Evolutionary conservation across 2,888 invertebrate species (phyloP).

Genomic region (Heteromurus nitidus): DNA sequence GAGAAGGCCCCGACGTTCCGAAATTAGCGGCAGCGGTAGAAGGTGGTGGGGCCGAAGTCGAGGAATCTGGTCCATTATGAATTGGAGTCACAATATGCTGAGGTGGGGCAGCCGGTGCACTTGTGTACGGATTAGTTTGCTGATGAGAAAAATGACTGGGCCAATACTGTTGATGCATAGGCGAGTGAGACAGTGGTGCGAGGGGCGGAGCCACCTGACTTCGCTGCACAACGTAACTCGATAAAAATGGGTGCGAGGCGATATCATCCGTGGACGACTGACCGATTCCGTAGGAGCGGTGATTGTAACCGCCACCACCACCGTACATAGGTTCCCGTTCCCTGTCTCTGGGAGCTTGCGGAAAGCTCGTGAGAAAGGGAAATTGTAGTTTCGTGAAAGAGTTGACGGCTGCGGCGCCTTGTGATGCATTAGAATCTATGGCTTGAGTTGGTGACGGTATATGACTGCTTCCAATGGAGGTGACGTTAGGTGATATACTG

Average conservation of each 20-base stretch:
- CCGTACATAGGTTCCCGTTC: neutral
- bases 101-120: conserved; percentile 2
- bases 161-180: conserved; percentile 46
- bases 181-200: conserved; percentile 19
- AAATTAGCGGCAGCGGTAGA: conserved; percentile 11
- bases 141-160: conserved; percentile 18
- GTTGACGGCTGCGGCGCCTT: conserved; percentile 26
- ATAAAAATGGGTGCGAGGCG: conserved; percentile 40
- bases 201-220: neutral
- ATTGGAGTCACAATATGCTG: conserved; percentile 12
- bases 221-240: conserved; percentile 39
- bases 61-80: conserved; percentile 29
- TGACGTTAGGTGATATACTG: conserved; percentile 11
- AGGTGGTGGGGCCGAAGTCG: neutral
- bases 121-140: neutral
- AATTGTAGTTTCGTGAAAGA: conserved; percentile 66
- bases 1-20: conserved; percentile 24
- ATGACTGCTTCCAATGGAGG: conserved; percentile 1
- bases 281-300: neutral
- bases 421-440: conserved; percentile 8
- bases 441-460: conserved; percentile 42
- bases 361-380: conserved; percentile 62
- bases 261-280: conserved; percentile 35
- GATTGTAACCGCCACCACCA: neutral
- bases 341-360: conserved; percentile 38